Evolutionary conservation across 2,113 vertebrate genomes (phyloP), one percentile per base, ranked within the genome.

Genomic region (Trichechus manatus): DNA sequence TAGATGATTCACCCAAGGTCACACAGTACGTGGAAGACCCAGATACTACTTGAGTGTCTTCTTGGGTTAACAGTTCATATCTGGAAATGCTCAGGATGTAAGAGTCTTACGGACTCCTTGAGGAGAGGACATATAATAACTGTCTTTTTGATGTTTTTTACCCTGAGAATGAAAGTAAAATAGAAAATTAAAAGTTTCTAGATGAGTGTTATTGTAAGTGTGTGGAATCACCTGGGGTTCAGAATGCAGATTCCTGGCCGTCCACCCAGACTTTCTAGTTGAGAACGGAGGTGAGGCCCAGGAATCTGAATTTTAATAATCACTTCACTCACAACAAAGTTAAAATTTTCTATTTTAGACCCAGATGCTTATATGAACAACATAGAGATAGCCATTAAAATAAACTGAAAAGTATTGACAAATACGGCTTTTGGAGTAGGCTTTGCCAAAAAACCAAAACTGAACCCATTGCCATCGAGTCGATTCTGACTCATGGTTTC

Each of bases 291-390:
- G 44, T 31, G 64, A 63, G 14, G 17, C 68, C 53, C 14, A 53
- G 82, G 61, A 74, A 50, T 53, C n/a, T 87, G 44, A 29, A 13
- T 91, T 94, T 88, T 81, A 31, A 87, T 25, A 77, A 89, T 36
- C 47, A 84, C 36, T 14, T 91, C 47, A 25, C 13, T 93, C 64
- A 83, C 3, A 72, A 27, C 23, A 56, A 4, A 68, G 25, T 15
- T 66, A 50, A 90, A 27, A 78, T 63, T 78, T 11, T 9, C 77
- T 63, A 3, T 56, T 78, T 89, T 56, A n/a, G 25, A 56, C 70
- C 22, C 17, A 42, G 89, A 95, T 84, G 74, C 53, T n/a, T 59
- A n/a, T 3, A 39, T 31, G 50, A 97, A n/a, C 42, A 68, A 78
- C 25, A 9, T 44, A 63, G 77, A 81, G 82, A 78, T 6, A 85